Conservation (phyloP, 1,140 invertebrate genomes). For the Trichomalopsis sarcophagae region DNA sequence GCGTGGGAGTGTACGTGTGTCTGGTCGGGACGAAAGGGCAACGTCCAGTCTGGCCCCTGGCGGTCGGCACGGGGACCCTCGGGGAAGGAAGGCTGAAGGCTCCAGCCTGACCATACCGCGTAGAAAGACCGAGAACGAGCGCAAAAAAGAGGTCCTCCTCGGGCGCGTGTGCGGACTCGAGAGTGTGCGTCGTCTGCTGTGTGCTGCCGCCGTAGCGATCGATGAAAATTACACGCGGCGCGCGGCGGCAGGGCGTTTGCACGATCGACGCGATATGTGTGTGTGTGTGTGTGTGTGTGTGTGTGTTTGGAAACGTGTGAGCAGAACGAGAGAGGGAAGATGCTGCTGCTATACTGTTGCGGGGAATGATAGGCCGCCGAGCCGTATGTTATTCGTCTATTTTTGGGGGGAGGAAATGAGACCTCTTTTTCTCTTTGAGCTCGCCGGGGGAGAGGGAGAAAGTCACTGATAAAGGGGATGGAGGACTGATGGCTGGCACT, state of each 20-base stretch:
- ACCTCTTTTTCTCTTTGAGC: neutral
- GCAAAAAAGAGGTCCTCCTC: conserved; percentile 12
- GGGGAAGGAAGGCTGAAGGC: too few relatives aligned
- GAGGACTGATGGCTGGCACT: too few relatives aligned
- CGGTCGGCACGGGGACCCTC: neutral
- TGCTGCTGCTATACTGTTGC: neutral
- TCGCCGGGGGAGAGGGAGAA: too few relatives aligned
- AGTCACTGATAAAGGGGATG: neutral
- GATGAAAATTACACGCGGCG: conserved; percentile 36
- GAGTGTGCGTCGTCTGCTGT: conserved; percentile 13
- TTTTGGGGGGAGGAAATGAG: neutral
- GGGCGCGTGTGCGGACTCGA: neutral
- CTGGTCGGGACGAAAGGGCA: neutral
- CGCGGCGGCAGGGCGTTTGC: neutral
- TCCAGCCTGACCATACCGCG: too few relatives aligned
- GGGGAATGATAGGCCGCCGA: neutral
- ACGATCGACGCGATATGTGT: conserved; percentile 28
- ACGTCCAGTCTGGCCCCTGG: neutral
- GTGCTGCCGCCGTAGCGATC: conserved; percentile 10
- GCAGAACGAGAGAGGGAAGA: neutral
- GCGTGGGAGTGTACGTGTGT: neutral
- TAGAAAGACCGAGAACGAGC: neutral
- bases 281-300: neutral
- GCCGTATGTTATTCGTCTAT: conserved; percentile 12
- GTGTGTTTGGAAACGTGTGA: neutral